phyloP scores from a whole-genome alignment of 35 echinoderm and acorn worm genomes.

The Patiria miniata region DNA sequence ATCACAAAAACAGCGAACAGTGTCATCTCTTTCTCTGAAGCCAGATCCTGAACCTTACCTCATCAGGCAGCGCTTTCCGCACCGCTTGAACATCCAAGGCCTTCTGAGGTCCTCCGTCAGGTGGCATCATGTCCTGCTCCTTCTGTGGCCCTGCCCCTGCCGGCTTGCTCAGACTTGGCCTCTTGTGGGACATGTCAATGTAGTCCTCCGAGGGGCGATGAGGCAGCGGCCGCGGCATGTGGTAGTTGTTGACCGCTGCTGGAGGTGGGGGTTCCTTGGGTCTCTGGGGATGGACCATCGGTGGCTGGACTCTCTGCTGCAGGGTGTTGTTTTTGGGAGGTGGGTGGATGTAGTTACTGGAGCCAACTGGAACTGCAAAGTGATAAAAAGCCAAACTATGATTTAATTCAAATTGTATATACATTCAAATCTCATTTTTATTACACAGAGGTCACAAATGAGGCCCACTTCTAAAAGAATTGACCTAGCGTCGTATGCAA shows the following conservation, averaged over 20 bases:
- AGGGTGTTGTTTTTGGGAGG: not conserved
- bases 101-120: not conserved
- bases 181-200: not conserved
- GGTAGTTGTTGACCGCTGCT: not conserved
- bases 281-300: not conserved
- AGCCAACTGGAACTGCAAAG: not conserved
- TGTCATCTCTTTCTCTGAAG: too few relatives aligned
- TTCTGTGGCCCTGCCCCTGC: not conserved
- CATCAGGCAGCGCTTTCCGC: not conserved
- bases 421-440: not conserved
- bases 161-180: too few relatives aligned
- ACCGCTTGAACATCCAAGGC: not conserved
- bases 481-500: too few relatives aligned
- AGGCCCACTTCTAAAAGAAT: not conserved
- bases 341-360: not conserved
- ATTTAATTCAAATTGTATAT: not conserved
- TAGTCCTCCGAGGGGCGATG: not conserved
- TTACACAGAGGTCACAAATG: not conserved
- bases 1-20: too few relatives aligned
- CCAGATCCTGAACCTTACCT: too few relatives aligned
- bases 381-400: not conserved
- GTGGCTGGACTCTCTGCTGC: not conserved
- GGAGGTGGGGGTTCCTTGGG: not conserved
- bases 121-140: not conserved
- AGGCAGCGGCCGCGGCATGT: not conserved